Evolutionary conservation across 1,140 invertebrate genomes (phyloP).

Genomic region (Maniola jurtina): DNA sequence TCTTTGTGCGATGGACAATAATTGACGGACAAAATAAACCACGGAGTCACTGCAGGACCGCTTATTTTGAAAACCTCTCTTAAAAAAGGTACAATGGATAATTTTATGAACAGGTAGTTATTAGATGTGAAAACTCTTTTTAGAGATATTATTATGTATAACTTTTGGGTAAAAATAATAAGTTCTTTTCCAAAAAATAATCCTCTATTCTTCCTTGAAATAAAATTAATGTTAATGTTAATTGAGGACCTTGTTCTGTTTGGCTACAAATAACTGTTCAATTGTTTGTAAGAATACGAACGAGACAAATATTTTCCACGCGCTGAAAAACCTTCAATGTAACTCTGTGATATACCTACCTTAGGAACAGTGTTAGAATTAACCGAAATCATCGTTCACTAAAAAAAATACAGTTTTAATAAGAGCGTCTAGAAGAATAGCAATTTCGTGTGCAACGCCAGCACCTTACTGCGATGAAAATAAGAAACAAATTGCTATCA

Average conservation of each 20-base stretch:
- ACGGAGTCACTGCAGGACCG: conserved; percentile 27
- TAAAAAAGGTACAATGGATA: conserved; percentile 13
- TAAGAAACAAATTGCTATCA: conserved; percentile 23
- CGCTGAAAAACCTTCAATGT: too few species aligned
- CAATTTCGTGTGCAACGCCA: conserved; percentile 1
- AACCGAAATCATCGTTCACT: conserved; percentile 7
- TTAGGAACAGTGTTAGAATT: too few species aligned
- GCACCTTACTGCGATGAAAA: conserved; percentile 15
- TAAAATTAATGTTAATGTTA: too few species aligned
- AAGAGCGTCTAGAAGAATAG: conserved; percentile 5
- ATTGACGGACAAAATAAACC: conserved; percentile 16
- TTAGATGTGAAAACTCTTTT: neutral
- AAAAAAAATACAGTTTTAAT: conserved; percentile 5
- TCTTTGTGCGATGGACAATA: conserved; percentile 35
- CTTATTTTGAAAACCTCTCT: conserved; percentile 17
- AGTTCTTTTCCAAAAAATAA: too few species aligned
- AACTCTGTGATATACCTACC: too few species aligned
- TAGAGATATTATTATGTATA: conserved; percentile 1
- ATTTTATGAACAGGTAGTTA: conserved; percentile 27
- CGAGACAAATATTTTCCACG: neutral
- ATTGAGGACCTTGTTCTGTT: too few species aligned
- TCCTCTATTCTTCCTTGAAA: too few species aligned
- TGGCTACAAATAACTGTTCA: too few species aligned
- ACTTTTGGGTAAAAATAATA: neutral
- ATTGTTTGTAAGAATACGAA: too few species aligned